These are phyloP conservation scores for Ictalurus furcatus DNA, from an alignment of 2,113 vertebrate genomes.

Conservation along the genomic window DNA sequence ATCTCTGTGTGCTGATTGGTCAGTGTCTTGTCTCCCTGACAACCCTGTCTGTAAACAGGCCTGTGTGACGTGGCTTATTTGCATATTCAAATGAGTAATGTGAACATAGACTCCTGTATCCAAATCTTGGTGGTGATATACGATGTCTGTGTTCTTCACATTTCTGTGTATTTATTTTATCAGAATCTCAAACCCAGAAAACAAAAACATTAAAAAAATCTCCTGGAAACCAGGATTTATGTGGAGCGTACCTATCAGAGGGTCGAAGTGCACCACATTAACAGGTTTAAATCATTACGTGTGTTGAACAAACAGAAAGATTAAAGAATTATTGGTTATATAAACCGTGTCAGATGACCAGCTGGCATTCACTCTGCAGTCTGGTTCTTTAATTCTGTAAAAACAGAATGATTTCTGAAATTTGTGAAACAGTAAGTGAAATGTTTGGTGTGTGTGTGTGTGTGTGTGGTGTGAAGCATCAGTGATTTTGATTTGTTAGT, in stretches of 20 bases:
- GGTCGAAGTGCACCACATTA: not conserved
- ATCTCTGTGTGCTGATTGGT: constrained; percentile 28
- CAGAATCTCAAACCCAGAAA: not conserved
- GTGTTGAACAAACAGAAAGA: constrained; percentile 11
- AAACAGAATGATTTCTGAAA: not conserved
- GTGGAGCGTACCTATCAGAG: not conserved
- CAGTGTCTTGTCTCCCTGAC: constrained; percentile 36
- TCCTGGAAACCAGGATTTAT: not conserved
- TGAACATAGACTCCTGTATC: not conserved
- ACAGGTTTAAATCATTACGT: not conserved
- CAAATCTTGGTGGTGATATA: constrained; percentile 5
- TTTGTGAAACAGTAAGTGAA: not conserved
- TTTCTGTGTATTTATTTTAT: not conserved
- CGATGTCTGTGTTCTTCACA: not conserved
- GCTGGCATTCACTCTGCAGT: not conserved
- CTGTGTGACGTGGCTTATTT: constrained; percentile 44
- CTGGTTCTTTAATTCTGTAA: not conserved
- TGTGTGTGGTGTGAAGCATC: not conserved
- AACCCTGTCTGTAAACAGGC: constrained; percentile 34
- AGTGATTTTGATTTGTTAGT: not conserved
- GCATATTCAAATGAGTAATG: constrained; percentile 52
- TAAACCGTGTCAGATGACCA: not conserved
- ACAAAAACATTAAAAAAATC: not conserved
- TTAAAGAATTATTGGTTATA: not conserved
- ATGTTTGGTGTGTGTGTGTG: not conserved